Percentiles rank a stretch among this genome's conserved stretches.
Conservation (phyloP, 1,140 invertebrate species). For the Whitmania pigra region DNA sequence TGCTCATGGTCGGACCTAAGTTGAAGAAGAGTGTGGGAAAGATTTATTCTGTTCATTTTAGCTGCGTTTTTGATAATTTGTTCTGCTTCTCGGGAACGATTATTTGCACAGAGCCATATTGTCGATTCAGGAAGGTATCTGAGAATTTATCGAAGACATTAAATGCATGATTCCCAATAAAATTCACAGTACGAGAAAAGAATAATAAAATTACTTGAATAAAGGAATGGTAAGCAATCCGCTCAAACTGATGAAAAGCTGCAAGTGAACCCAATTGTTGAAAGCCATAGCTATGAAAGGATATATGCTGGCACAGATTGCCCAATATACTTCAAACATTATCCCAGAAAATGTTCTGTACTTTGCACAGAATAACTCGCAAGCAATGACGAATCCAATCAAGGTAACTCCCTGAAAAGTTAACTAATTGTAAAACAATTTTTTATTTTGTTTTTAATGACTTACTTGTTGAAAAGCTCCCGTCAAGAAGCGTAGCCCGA, state of each 20-base stretch:
- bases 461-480: background rate
- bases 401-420: constrained; percentile 24
- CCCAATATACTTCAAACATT: constrained; percentile 42
- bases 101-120: constrained; percentile 26
- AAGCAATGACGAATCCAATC: constrained; percentile 30
- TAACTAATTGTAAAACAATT: background rate
- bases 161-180: background rate
- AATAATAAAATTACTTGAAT: background rate
- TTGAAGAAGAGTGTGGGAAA: background rate
- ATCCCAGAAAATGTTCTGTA: constrained; percentile 41
- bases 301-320: constrained; percentile 37
- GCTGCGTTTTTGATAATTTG: constrained; percentile 26
- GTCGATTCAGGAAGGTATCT: constrained; percentile 26
- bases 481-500: background rate
- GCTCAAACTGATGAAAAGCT: constrained; percentile 36
- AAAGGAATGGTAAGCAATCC: constrained; percentile 33
- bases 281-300: constrained; percentile 38
- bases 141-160: background rate
- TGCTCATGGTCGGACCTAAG: too few relatives aligned
- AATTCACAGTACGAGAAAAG: too few relatives aligned
- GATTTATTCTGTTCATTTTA: background rate
- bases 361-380: constrained; percentile 41
- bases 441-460: too few relatives aligned
- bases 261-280: constrained; percentile 41
- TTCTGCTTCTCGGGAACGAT: constrained; percentile 25